A percentile compares a stretch with the other conserved stretches of the same genome.
Conservation (phyloP, 2,113 vertebrate species). For the Neogobius melanostomus region DNA sequence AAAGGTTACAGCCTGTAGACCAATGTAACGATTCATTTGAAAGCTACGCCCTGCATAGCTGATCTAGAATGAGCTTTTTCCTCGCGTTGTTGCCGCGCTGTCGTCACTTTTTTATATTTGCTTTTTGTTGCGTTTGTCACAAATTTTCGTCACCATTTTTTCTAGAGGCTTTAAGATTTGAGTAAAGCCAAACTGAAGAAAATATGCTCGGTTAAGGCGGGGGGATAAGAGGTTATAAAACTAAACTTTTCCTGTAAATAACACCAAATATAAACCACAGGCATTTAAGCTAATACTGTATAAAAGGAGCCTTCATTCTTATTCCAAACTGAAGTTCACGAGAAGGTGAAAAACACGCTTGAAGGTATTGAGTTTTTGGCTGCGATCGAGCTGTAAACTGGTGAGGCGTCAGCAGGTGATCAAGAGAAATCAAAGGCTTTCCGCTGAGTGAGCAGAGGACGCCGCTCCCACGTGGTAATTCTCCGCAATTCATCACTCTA, state of each 20-base stretch:
- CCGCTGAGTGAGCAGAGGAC: constrained; percentile 60
- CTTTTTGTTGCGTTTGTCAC: too few relatives aligned
- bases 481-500: constrained; percentile 37
- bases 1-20: too few relatives aligned
- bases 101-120: too few relatives aligned
- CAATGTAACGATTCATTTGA: too few relatives aligned
- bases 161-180: too few relatives aligned
- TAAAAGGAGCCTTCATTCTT: constrained; percentile 29
- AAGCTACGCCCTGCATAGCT: too few relatives aligned
- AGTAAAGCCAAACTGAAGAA: too few relatives aligned
- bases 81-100: too few relatives aligned
- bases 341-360: constrained; percentile 26
- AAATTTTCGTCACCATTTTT: too few relatives aligned
- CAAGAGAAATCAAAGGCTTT: constrained; percentile 45
- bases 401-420: constrained; percentile 56
- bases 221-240: too few relatives aligned
- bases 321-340: constrained; percentile 34
- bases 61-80: too few relatives aligned
- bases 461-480: constrained; percentile 27
- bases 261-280: neutral
- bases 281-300: neutral
- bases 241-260: neutral
- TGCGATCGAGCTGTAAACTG: constrained; percentile 34
- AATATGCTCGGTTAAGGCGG: too few relatives aligned
- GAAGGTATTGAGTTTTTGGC: constrained; percentile 39